phyloP scores from a whole-genome alignment of 2,113 vertebrate species.

The Phrynosoma platyrhinos region DNA sequence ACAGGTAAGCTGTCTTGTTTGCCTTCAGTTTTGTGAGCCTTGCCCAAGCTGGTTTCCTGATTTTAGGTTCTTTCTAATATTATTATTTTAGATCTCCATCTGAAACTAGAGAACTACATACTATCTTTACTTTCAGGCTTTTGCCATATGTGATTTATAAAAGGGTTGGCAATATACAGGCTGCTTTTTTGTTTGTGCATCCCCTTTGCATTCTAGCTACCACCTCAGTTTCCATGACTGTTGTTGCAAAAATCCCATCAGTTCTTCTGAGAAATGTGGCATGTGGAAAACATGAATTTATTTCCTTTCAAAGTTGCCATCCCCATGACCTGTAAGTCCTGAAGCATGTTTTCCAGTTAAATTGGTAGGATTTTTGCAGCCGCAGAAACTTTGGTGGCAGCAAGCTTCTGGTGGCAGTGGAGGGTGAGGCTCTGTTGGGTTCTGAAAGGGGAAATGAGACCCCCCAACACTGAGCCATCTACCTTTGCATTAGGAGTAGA shows the following conservation, averaged over 20 bases:
- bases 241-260: background rate
- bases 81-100: background rate
- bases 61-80: background rate
- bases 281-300: no score
- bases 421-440: background rate
- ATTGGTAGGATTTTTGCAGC: background rate
- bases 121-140: background rate
- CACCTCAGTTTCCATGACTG: no score
- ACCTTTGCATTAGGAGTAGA: background rate
- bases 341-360: background rate
- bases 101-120: background rate
- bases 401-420: background rate
- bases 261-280: no score
- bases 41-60: background rate
- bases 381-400: background rate
- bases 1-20: no score
- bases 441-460: background rate
- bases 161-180: background rate
- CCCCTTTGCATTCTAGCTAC: no score
- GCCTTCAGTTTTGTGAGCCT: background rate
- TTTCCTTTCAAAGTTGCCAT: no score
- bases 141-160: background rate
- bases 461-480: background rate
- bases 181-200: no score
- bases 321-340: no score